Conservation (phyloP, 2,797 vertebrate genomes). For the Aulostomus chinensis region DNA sequence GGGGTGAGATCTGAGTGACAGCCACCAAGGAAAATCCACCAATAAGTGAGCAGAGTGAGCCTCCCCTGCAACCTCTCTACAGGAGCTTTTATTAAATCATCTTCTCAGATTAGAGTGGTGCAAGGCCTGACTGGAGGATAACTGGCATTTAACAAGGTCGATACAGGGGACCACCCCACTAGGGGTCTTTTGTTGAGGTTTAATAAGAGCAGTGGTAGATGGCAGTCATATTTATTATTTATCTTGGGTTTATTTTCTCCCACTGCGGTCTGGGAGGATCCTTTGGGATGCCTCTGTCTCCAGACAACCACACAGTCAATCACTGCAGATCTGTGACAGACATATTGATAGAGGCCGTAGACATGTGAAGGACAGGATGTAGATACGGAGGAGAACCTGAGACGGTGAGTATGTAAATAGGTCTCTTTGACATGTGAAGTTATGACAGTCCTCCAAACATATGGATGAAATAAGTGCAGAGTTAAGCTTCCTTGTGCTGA, state of each 20-base stretch:
- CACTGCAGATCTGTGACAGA: constrained; percentile 9
- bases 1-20: background rate
- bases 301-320: constrained; percentile 9
- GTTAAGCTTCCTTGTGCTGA: constrained; percentile 30
- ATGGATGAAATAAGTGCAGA: constrained; percentile 21
- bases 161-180: constrained; percentile 3
- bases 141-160: constrained; percentile 33
- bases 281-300: background rate
- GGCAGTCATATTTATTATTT: background rate
- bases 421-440: constrained; percentile 18
- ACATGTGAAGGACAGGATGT: constrained; percentile 4
- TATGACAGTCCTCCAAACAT: constrained; percentile 31
- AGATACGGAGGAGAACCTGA: constrained; percentile 2
- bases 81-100: constrained; percentile 30
- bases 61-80: background rate
- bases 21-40: background rate
- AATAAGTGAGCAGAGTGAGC: constrained; percentile 4
- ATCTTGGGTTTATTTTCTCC: constrained; percentile 1
- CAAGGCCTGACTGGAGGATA: constrained; percentile 8
- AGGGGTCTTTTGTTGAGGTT: constrained; percentile 9
- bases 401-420: background rate
- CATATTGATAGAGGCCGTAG: background rate
- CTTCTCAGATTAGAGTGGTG: constrained; percentile 23
- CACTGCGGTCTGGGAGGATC: background rate
- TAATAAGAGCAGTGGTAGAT: background rate